Base-by-base conservation (phyloP, 2,888 invertebrate species). In the Phanerotoma sp. region DNA sequence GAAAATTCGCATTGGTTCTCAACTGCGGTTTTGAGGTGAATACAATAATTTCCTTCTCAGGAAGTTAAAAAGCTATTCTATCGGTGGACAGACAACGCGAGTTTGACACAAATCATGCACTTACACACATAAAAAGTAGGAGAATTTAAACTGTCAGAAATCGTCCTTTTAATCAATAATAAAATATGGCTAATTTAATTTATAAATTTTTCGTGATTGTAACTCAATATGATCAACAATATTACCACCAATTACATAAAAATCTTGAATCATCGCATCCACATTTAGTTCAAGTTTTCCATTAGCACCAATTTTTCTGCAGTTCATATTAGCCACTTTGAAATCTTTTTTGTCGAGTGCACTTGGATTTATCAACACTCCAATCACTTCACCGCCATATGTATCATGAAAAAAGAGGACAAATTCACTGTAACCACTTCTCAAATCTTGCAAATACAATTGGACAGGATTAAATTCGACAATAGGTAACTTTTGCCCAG, bases 371-470 rank as follows among this genome's bases (percentile, higher is more conserved):
- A 95, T 91, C 22, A 96, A 77, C 38, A 95, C 88, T 0, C 87
- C 91, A 59, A 97, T 88, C n/a, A 85, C 80, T 60, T 83, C 82
- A 1, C 95, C 95, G n/a, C 94, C 95, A 76, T 88, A 92, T 1
- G 83, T 79, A 77, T 97, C 91, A 77, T 94, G 86, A 79, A 96
- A 96, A 76, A 97, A 96, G 50, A 92, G 73, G 0, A 93, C 95
- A 70, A 86, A 85, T 7, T 93, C 87, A 1, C 82, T 82, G 74
- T 87, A 93, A 22, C 84, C 83, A 52, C 82, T 79, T 79, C 88
- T 81, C 58, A 96, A 77, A 57, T 91, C 89, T 4, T 81, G 78
- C 40, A 96, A 78, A 69, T 90, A 93, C 21, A 74, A 78, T 51
- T 83, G 75, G 1, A 91, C 85, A 0, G 91, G 91, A 77, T 95